These are phyloP conservation scores for Dinoponera quadriceps DNA, from an alignment of 1,140 invertebrate species.

Conservation along the genomic window DNA sequence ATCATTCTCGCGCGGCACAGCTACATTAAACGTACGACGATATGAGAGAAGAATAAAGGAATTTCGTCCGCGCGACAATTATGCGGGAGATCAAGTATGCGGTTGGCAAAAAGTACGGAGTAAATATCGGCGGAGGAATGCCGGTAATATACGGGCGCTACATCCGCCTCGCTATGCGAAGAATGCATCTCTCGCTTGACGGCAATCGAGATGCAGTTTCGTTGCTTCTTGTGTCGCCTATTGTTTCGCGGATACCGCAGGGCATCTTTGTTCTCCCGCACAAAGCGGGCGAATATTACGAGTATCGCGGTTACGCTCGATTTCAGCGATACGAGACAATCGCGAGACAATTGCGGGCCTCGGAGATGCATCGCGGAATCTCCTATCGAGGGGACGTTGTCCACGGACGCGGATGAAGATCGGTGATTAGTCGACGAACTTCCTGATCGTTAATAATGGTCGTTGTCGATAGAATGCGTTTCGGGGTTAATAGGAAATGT, in stretches of 20 bases:
- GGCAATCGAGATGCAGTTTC: not conserved
- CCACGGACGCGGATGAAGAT: not conserved
- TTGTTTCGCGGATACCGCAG: constrained; percentile 9
- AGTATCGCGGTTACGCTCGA: not conserved
- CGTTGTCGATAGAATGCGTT: too few species aligned
- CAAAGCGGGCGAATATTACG: constrained; percentile 19
- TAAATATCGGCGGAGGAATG: not conserved
- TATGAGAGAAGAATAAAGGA: too few species aligned
- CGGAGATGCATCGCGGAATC: not conserved
- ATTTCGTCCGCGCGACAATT: too few species aligned
- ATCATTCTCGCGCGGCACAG: too few species aligned
- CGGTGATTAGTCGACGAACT: not conserved
- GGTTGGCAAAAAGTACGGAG: not conserved
- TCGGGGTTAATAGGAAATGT: too few species aligned
- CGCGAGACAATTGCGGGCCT: not conserved
- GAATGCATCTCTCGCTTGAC: not conserved
- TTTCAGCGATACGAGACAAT: constrained; percentile 12
- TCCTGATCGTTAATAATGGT: too few species aligned
- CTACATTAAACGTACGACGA: too few species aligned
- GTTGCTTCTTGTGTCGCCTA: constrained; percentile 10
- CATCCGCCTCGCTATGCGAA: not conserved
- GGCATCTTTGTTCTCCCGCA: constrained; percentile 11
- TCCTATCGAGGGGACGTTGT: not conserved
- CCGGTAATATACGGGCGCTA: not conserved
- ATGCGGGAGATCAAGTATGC: not conserved